Evolutionary conservation across 2,888 invertebrate genomes (phyloP).

Genomic region (Trichogramma evanescens): DNA sequence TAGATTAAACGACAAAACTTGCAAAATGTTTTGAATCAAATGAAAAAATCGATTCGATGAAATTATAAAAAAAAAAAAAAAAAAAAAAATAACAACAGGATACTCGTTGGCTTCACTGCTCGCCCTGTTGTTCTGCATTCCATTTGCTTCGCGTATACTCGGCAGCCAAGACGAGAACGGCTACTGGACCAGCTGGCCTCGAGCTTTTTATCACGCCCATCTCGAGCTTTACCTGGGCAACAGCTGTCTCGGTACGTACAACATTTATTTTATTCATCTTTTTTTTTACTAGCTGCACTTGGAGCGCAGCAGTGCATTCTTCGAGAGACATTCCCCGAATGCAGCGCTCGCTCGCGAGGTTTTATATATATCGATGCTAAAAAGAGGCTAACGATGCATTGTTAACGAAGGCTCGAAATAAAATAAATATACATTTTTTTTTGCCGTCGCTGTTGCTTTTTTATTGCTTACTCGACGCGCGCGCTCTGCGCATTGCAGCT

Average conservation of each 20-base stretch:
- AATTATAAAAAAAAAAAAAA: neutral
- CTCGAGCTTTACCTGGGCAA: constrained; percentile 67
- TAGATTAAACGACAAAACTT: no score
- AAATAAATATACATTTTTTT: no score
- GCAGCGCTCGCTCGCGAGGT: neutral
- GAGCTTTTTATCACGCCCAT: constrained; percentile 64
- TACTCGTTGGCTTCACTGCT: constrained; percentile 72
- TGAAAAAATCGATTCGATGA: no score
- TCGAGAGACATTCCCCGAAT: neutral
- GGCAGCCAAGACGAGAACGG: constrained; percentile 58
- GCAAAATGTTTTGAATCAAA: no score
- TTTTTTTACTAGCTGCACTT: neutral
- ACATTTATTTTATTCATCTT: neutral
- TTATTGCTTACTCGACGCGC: no score
- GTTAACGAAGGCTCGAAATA: no score
- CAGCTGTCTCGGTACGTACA: constrained; percentile 57
- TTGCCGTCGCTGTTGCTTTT: no score
- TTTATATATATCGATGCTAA: neutral
- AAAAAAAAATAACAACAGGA: constrained; percentile 45
- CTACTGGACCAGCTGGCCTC: constrained; percentile 57
- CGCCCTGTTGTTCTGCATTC: constrained; percentile 63
- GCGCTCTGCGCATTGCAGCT: no score
- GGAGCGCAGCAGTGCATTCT: neutral
- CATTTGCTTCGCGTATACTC: constrained; percentile 61
- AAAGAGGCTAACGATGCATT: no score